phyloP scores from a whole-genome alignment of 2,888 invertebrate species.

The Bellardia pandia region DNA sequence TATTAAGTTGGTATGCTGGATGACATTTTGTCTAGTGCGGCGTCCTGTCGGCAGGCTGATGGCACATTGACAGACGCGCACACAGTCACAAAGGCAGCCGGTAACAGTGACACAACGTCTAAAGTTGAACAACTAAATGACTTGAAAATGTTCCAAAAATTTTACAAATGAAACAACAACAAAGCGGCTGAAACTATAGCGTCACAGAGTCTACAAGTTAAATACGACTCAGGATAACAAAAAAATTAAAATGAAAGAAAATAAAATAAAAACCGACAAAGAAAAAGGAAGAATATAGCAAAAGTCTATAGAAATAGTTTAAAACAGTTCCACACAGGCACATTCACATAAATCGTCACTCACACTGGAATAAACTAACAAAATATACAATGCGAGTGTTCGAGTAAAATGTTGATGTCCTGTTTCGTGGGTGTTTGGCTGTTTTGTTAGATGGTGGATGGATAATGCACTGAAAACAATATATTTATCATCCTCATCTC shows the following conservation, averaged over 20 bases:
- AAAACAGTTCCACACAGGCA: constrained; percentile 36
- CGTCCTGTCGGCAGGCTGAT: not conserved
- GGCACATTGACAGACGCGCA: not conserved
- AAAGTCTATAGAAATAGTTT: constrained; percentile 50
- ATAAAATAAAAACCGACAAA: not conserved
- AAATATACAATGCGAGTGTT: not conserved
- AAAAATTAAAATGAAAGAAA: constrained; percentile 10
- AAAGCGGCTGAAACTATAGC: constrained; percentile 46
- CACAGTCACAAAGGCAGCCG: constrained; percentile 1
- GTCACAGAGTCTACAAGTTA: constrained; percentile 62
- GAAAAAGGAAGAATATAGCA: not conserved
- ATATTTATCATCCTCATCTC: constrained; percentile 1
- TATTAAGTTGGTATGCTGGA: constrained; percentile 9
- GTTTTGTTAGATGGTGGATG: constrained; percentile 55
- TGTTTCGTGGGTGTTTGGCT: constrained; percentile 57
- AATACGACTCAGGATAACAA: constrained; percentile 53
- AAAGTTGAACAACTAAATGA: constrained; percentile 51
- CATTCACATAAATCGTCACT: not conserved
- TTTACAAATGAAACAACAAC: not conserved
- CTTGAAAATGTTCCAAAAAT: constrained; percentile 58
- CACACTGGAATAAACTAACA: not conserved
- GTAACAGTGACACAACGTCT: constrained; percentile 51
- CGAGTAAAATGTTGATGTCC: constrained; percentile 47
- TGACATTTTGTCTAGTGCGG: not conserved
- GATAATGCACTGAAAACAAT: constrained; percentile 65